phyloP scores from a whole-genome alignment of 2,888 invertebrate genomes.

The Allolobophora icterica region DNA sequence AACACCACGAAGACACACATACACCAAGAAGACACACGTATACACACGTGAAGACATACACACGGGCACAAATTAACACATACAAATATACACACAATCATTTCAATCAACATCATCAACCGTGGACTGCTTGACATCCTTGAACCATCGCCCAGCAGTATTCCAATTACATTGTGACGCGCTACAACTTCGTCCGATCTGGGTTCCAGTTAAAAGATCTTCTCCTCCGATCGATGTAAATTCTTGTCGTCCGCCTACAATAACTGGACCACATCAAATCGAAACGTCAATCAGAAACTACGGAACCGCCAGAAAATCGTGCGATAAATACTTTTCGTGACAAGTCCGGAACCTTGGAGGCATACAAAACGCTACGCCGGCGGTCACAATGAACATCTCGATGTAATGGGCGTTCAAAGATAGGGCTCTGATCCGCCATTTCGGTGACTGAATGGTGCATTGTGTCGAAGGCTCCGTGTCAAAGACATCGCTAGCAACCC shows the following conservation, averaged over 20 bases:
- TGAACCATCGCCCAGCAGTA: no score
- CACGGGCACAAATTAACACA: background rate
- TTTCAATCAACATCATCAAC: background rate
- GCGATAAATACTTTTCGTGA: constrained; percentile 7
- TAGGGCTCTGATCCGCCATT: background rate
- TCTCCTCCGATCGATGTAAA: no score
- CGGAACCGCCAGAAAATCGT: background rate
- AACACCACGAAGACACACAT: background rate
- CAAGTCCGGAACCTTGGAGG: background rate
- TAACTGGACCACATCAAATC: background rate
- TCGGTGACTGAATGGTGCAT: background rate
- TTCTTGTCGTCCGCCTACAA: background rate
- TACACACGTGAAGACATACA: background rate
- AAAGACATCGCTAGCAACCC: background rate
- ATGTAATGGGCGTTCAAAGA: background rate
- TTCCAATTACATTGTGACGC: no score
- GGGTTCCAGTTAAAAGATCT: no score
- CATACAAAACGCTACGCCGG: background rate
- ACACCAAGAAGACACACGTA: background rate
- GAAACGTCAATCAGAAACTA: background rate
- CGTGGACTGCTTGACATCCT: no score
- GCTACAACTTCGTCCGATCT: no score
- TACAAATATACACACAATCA: background rate
- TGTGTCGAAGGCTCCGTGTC: background rate
- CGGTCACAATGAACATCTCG: background rate